A percentile compares a stretch with the other conserved stretches of the same genome.
Evolutionary conservation across 1,140 invertebrate species (phyloP).

Genomic region (Temnothorax nylanderi): DNA sequence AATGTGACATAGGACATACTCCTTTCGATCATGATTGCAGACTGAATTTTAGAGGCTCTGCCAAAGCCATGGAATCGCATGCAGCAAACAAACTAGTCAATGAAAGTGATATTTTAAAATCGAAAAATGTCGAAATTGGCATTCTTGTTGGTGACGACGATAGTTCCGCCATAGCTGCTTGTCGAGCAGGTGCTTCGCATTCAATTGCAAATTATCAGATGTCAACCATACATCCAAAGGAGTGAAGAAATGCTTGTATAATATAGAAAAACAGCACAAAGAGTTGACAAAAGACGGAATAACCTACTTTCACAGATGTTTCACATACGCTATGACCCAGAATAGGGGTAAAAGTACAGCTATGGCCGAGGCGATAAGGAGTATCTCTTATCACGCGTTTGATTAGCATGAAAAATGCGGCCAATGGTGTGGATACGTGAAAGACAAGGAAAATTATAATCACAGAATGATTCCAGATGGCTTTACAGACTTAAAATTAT

Average conservation of each 20-base stretch:
- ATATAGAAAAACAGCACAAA: too few relatives aligned
- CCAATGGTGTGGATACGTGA: background rate
- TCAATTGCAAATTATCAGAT: too few relatives aligned
- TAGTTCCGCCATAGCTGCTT: background rate
- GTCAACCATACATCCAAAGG: too few relatives aligned
- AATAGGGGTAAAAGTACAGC: background rate
- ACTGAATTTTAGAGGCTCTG: background rate
- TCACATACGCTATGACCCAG: too few relatives aligned
- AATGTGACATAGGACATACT: background rate
- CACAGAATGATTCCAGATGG: background rate
- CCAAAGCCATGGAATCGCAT: conserved; percentile 3
- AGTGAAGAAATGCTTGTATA: too few relatives aligned
- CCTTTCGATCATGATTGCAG: background rate
- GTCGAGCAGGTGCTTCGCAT: background rate
- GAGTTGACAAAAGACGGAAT: too few relatives aligned
- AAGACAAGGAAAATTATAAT: conserved; percentile 7
- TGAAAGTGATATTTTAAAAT: background rate
- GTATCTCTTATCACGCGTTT: background rate
- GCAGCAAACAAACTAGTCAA: background rate
- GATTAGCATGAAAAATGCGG: background rate
- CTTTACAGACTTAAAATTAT: background rate
- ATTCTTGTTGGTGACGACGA: background rate
- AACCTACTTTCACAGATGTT: too few relatives aligned
- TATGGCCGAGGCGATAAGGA: background rate
- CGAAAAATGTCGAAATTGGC: background rate